Conservation (phyloP, 2,113 vertebrate species). For the Theristicus caerulescens region DNA sequence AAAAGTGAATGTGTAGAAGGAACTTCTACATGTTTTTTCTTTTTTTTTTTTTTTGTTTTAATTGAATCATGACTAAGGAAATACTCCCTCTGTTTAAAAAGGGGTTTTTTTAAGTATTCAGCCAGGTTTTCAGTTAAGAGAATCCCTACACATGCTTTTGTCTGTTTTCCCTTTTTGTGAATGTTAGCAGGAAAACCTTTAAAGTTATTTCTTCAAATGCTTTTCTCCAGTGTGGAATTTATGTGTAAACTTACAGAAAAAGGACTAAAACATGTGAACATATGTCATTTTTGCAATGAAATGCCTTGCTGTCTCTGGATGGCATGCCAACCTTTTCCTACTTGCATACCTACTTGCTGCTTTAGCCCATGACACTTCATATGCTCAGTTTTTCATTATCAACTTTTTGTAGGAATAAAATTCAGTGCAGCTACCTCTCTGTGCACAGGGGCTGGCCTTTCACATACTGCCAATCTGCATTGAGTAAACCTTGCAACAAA, state of each 20-base stretch:
- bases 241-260: not conserved
- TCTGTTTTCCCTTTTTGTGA: not conserved
- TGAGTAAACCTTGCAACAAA: not conserved
- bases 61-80: not conserved
- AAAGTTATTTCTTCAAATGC: not conserved
- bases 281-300: not conserved
- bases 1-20: not conserved
- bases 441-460: not conserved
- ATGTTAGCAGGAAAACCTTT: not conserved
- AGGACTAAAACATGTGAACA: not conserved
- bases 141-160: not conserved
- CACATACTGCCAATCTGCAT: not conserved
- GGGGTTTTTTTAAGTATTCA: not conserved
- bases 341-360: not conserved
- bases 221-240: not conserved
- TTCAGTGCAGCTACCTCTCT: not conserved
- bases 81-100: not conserved
- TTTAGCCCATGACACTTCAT: not conserved
- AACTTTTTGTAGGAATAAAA: not conserved
- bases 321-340: not conserved
- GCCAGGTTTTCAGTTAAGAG: not conserved
- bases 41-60: not conserved
- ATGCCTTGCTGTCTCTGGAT: not conserved
- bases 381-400: not conserved
- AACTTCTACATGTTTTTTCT: not conserved